phyloP scores from a whole-genome alignment of 2,797 vertebrate species.

The Crocidura indochinensis region DNA sequence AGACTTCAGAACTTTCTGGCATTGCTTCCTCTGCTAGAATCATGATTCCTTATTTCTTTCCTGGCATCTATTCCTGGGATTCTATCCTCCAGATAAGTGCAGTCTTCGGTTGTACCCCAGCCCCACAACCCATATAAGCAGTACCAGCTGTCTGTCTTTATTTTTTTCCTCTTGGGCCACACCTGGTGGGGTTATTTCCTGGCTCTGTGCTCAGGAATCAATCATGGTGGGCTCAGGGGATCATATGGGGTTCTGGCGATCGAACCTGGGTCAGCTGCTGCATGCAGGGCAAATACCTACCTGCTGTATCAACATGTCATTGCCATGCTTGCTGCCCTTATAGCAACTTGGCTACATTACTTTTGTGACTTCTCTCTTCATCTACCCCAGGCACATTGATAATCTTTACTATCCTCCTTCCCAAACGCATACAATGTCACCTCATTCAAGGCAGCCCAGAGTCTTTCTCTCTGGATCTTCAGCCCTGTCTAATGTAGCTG shows the following conservation, averaged over 20 bases:
- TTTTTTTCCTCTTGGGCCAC: too few relatives aligned
- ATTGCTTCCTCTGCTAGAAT: slow-evolving; percentile 5
- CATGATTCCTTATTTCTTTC: not conserved
- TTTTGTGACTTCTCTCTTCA: not conserved
- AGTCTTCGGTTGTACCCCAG: not conserved
- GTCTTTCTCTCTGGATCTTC: not conserved
- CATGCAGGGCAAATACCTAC: too few relatives aligned
- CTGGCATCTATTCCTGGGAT: slow-evolving; percentile 1
- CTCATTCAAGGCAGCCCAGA: not conserved
- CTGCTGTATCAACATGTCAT: not conserved
- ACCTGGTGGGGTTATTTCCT: too few relatives aligned
- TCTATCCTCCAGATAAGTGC: not conserved
- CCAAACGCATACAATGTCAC: not conserved
- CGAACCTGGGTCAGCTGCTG: too few relatives aligned
- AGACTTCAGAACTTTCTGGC: not conserved
- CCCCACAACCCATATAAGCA: too few relatives aligned
- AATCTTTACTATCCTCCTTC: not conserved
- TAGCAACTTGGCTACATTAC: not conserved
- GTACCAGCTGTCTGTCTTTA: too few relatives aligned
- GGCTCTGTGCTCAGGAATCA: too few relatives aligned
- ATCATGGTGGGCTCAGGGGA: too few relatives aligned
- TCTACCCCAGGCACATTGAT: not conserved
- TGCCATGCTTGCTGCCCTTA: not conserved
- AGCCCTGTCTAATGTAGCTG: not conserved
- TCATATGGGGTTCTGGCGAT: too few relatives aligned